Base-by-base conservation (phyloP, 2,888 invertebrate genomes). In the Onchidella celtica region DNA sequence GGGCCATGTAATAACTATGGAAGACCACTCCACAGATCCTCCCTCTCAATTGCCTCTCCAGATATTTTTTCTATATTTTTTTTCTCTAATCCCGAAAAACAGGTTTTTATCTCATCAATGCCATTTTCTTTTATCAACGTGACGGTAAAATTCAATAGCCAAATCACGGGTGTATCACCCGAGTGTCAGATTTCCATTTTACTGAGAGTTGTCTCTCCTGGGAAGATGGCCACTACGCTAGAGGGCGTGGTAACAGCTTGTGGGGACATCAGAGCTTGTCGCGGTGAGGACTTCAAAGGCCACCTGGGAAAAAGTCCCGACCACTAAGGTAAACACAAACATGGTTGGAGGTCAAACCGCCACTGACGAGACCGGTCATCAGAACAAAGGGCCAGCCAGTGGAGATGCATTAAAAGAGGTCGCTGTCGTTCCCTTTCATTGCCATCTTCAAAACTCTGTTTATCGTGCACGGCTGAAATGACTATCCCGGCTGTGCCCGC, bases 201-300 rank as follows among this genome's bases (percentile, higher is more conserved):
- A 11, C 17, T 47, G 9, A 11, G 9, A 11, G 47, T 47, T 17
- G 17, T 21, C 57, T 29, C 72, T 32, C 57, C 24, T 57, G 72
- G 72, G 57, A 72, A 72, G 57, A 72, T 34, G 57, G 2, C n/a
- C 57, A 17, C 34, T 21, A 59, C 57, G 1, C 24, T 72, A 21
- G 63, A 38, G 74, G 74, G 74, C 74, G 74, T 74, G 74, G 74
- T 21, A 63, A 74, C 74, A 74, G 74, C 74, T 74, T 74, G 74
- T 74, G 74, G 61, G 14, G 32, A 9, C 24, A 11, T 17, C 38
- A 27, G 21, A 27, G 24, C 3, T 6, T 34, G 24, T n/a, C 9
- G 34, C 2, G 3, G 1, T 2, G 6, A 55, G 6, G 34, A 61
- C 73, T 70, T 70, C 70, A 70, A 70, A 73, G 63, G 74, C 61